Base-by-base conservation (phyloP, 2,888 invertebrate genomes). In the Lithophane leautieri region DNA sequence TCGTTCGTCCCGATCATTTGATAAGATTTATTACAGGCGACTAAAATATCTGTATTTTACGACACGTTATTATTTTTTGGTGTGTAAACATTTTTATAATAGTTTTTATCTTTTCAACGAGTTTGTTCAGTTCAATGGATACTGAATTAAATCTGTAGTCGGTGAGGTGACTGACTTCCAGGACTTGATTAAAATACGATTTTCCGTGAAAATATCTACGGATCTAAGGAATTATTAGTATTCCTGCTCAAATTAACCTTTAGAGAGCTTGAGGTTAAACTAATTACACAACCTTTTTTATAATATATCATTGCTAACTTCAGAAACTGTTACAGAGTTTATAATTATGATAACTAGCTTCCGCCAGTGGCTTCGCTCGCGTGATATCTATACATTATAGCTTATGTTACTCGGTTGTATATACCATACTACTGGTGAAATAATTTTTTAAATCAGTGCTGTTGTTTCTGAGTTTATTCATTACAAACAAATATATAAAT, bases 1-100 rank as follows among this genome's bases (percentile, higher is more conserved):
- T 79, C 90, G 83, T 63, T 86, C 81, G 81, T 74, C 82, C 63
- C 78, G 85, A 88, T 88, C 83, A 83, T 86, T 88, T 83, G 87
- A 89, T 87, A 88, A 87, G 80, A 88, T 90, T 90, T 89, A 90
- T 89, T 85, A 85, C 77, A 54, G 66, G 44, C 63, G 70, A 79
- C 80, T 75, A 74, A 82, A 85, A 82, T 79, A 78, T 71, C 74
- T 77, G 70, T 76, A 54, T 83, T 85, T 76, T 79, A 86, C 72
- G 82, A 78, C 65, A 40, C 56, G 52, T 67, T 77, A 74, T 85
- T 75, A 76, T 83, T 76, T 83, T 79, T 83, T 73, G 52, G 58
- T 78, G 63, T 76, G 78, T 84, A 72, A 77, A 84, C 76, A 81
- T 73, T 78, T 52, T 28, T 75, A 44, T 65, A 72, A 73, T 73